A percentile compares a stretch with the other conserved stretches of the same genome.
phyloP scores from a whole-genome alignment of 30 jellyfish, hydroid and myxozoan genomes.

The Chrysaora quinquecirrha region DNA sequence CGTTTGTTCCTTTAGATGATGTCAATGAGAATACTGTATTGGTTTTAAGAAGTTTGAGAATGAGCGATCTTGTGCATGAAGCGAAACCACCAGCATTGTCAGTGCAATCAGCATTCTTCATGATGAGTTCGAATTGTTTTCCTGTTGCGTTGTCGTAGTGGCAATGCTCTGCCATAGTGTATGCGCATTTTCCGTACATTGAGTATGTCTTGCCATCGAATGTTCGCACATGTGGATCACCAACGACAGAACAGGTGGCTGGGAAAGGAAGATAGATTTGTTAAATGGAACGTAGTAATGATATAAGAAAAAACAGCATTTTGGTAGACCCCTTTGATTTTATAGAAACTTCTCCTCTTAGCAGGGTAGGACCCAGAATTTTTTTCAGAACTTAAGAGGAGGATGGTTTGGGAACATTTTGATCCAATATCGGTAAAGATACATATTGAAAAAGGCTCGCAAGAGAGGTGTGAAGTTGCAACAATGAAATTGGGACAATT shows the following conservation, averaged over 20 bases:
- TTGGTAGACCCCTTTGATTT: too few relatives aligned
- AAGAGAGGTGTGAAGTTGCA: too few relatives aligned
- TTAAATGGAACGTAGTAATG: too few relatives aligned
- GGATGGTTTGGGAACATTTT: too few relatives aligned
- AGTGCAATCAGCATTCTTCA: slow-evolving; percentile 75
- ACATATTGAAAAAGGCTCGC: too few relatives aligned
- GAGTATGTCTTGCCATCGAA: slow-evolving; percentile 94
- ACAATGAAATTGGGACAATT: too few relatives aligned
- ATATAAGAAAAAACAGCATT: too few relatives aligned
- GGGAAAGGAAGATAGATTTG: background rate
- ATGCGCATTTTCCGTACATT: slow-evolving; percentile 94
- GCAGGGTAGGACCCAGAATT: too few relatives aligned
- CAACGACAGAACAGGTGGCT: slow-evolving; percentile 93
- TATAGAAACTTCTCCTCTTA: too few relatives aligned
- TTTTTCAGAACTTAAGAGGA: too few relatives aligned
- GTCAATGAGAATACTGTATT: slow-evolving; percentile 65
- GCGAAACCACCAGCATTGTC: slow-evolving; percentile 67
- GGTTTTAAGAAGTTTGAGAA: slow-evolving; percentile 70
- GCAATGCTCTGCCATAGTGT: slow-evolving; percentile 94
- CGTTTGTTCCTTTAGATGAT: slow-evolving; percentile 23
- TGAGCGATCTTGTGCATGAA: slow-evolving; percentile 84
- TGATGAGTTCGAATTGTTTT: slow-evolving; percentile 82
- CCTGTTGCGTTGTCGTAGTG: slow-evolving; percentile 72
- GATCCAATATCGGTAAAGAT: too few relatives aligned
- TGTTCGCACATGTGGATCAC: slow-evolving; percentile 96